A percentile compares a stretch with the other conserved stretches of the same genome.
These are phyloP conservation scores for Fringilla coelebs DNA, from an alignment of 2,797 vertebrate species.

Conservation along the genomic window DNA sequence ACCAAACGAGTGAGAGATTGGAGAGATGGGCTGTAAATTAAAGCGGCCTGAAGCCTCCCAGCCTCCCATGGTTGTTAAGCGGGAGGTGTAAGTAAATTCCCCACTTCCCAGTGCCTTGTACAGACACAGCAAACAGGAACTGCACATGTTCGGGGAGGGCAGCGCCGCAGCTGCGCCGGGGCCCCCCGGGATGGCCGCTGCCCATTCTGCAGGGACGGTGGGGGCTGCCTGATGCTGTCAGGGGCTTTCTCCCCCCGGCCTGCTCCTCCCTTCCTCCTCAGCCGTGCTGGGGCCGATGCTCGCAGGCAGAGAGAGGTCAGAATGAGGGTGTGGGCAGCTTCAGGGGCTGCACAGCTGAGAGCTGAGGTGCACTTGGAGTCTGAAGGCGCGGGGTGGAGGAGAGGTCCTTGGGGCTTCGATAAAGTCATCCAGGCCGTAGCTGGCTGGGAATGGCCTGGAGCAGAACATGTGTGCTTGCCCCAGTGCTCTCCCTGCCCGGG, in stretches of 20 bases:
- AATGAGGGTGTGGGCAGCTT: conserved; percentile 72
- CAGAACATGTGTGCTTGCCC: conserved; percentile 30
- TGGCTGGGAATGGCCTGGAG: conserved; percentile 40
- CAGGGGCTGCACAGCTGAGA: conserved; percentile 70
- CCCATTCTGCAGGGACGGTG: conserved; percentile 39
- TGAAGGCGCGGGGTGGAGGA: conserved; percentile 37
- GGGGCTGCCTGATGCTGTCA: conserved; percentile 61
- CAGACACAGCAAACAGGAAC: conserved; percentile 78
- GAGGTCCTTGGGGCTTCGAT: conserved; percentile 16
- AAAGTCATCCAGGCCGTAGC: background rate
- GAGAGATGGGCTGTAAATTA: conserved; percentile 79
- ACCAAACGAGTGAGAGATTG: conserved; percentile 65
- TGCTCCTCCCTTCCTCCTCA: conserved; percentile 71
- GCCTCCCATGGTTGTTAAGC: conserved; percentile 75
- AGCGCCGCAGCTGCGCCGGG: conserved; percentile 59
- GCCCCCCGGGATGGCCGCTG: conserved; percentile 57
- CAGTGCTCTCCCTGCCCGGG: background rate
- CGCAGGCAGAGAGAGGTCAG: conserved; percentile 73
- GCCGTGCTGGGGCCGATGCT: conserved; percentile 62
- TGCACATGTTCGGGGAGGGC: conserved; percentile 75
- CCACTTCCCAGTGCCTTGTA: conserved; percentile 74
- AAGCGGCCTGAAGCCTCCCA: conserved; percentile 73
- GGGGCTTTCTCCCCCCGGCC: conserved; percentile 52
- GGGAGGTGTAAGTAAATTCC: conserved; percentile 80
- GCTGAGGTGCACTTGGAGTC: conserved; percentile 56